Evolutionary conservation across 2,888 invertebrate species (phyloP).

Genomic region (Cylloceria caligata): DNA sequence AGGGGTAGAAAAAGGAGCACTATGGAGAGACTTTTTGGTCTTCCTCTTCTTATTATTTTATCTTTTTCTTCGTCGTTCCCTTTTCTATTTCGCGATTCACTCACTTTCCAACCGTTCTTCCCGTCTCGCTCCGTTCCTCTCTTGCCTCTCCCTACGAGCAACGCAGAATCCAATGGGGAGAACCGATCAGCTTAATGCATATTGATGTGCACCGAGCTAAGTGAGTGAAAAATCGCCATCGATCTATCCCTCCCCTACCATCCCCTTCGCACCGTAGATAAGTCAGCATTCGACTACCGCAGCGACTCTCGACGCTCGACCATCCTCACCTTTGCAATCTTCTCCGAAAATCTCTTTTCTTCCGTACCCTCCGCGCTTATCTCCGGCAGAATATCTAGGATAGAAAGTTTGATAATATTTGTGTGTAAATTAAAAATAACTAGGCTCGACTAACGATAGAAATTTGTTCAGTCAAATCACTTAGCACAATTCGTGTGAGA

Average conservation of each 20-base stretch:
- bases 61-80: slow-evolving; percentile 47
- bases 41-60: slow-evolving; percentile 49
- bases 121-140: slow-evolving; percentile 55
- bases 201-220: slow-evolving; percentile 84
- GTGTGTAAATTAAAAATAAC: slow-evolving; percentile 1
- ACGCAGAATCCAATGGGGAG: slow-evolving; percentile 80
- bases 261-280: slow-evolving; percentile 9
- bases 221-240: slow-evolving; percentile 85
- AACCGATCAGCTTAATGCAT: slow-evolving; percentile 84
- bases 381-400: background rate
- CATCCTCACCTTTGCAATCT: slow-evolving; percentile 33
- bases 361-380: slow-evolving; percentile 21
- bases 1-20: slow-evolving; percentile 49
- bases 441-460: background rate
- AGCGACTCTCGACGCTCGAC: slow-evolving; percentile 56
- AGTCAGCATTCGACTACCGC: slow-evolving; percentile 60
- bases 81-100: slow-evolving; percentile 48
- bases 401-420: background rate
- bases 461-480: slow-evolving; percentile 67
- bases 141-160: slow-evolving; percentile 59
- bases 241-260: slow-evolving; percentile 79
- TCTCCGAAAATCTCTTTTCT: slow-evolving; percentile 40
- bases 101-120: slow-evolving; percentile 48
- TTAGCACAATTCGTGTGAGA: slow-evolving; percentile 57
- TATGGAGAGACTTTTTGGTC: slow-evolving; percentile 59